Evolutionary conservation across 2,888 invertebrate species (phyloP).

Genomic region (Prenolepis imparis): DNA sequence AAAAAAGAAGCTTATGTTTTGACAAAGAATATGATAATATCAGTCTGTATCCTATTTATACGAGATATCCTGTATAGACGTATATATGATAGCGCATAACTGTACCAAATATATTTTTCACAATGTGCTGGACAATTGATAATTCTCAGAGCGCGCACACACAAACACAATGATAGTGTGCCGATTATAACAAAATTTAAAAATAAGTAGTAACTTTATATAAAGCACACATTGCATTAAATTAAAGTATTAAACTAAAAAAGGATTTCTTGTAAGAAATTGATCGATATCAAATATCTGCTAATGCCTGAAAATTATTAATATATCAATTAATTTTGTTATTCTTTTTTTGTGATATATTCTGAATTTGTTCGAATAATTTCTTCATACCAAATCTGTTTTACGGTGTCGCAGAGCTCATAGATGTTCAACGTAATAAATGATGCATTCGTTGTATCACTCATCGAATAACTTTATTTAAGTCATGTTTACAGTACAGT

Average conservation of each 20-base stretch:
- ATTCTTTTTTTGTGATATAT: constrained; percentile 7
- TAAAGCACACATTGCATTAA: not conserved
- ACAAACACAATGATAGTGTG: not conserved
- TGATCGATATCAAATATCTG: not conserved
- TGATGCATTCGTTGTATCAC: constrained; percentile 54
- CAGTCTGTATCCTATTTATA: not conserved
- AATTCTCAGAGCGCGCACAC: not conserved
- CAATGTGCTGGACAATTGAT: not conserved
- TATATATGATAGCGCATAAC: not conserved
- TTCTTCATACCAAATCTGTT: not conserved
- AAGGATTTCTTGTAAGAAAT: not conserved
- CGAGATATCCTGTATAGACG: not conserved
- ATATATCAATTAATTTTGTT: not conserved
- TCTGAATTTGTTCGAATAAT: not conserved
- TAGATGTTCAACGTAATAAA: constrained; percentile 52
- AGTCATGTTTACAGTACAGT: constrained; percentile 80
- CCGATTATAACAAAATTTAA: not conserved
- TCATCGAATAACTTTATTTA: constrained; percentile 82
- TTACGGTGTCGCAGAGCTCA: not conserved
- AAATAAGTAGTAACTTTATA: not conserved
- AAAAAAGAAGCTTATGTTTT: not conserved
- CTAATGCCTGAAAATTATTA: constrained; percentile 13
- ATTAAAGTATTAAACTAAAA: not conserved
- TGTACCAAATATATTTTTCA: constrained; percentile 31
- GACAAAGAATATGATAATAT: not conserved